Evolutionary conservation across 2,888 invertebrate genomes (phyloP).

Genomic region (Nemoura dubitans): DNA sequence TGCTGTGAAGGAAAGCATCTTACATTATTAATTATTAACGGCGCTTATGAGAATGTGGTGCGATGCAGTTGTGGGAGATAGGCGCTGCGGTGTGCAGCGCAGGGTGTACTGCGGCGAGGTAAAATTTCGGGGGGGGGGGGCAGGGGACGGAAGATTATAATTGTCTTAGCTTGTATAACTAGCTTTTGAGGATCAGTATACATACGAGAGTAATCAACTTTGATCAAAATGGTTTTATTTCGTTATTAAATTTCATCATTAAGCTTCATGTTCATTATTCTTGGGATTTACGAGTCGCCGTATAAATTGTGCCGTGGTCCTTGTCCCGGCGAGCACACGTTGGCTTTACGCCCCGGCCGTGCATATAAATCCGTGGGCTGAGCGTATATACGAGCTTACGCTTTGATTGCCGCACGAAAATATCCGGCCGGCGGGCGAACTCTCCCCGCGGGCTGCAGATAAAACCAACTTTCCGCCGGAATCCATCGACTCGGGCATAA

Average conservation of each 20-base stretch:
- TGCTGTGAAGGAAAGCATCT: not conserved
- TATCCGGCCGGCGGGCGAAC: not conserved
- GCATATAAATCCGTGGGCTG: not conserved
- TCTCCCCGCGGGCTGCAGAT: not conserved
- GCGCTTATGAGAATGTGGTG: constrained; percentile 22
- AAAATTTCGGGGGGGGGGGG: not conserved
- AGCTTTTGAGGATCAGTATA: constrained; percentile 15
- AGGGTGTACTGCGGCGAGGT: not conserved
- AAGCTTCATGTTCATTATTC: constrained; percentile 2
- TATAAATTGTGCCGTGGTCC: not conserved
- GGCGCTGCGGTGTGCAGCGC: not conserved
- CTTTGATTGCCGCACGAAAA: not conserved
- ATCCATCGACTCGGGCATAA: not conserved
- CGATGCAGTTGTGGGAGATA: constrained; percentile 20
- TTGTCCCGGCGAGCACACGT: not conserved
- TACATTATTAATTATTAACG: constrained; percentile 27
- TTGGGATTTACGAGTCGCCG: not conserved
- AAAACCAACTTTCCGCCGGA: not conserved
- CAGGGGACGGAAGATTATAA: constrained; percentile 15
- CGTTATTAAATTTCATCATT: constrained; percentile 29
- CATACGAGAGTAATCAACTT: constrained; percentile 25
- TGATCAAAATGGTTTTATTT: constrained; percentile 36
- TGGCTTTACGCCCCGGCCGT: not conserved
- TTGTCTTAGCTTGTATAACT: constrained; percentile 29
- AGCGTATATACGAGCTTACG: not conserved